Base-by-base conservation (phyloP, 2,797 vertebrate genomes). In the Aeoliscus strigatus region DNA sequence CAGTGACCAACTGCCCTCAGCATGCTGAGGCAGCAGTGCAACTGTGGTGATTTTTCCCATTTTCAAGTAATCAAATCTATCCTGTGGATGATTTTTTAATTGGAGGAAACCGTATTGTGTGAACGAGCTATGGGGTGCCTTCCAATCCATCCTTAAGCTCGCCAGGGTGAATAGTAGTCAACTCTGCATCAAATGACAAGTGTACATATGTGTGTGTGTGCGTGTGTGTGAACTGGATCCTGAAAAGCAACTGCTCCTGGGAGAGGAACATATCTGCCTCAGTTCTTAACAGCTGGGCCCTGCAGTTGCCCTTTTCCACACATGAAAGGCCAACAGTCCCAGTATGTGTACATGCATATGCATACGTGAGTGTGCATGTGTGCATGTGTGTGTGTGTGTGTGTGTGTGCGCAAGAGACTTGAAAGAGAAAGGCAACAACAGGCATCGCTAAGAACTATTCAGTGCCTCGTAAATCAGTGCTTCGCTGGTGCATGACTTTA, bases 321-420 rank as follows among this genome's bases (percentile, higher is more conserved):
- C 79, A 84, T 85, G 72, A 86, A 85, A 86, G 84, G 61, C 49
- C 66, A 67, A 61, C 73, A 73, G 76, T 62, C 65, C 29, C 60
- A n/a, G 50, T 39, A 34, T 69, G 60, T 44, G 42, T 29, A 21
- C 41, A 41, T 56, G 44, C 42, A 43, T 14, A 27, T 39, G 33
- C 31, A n/a, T n/a, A n/a, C n/a, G n/a, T n/a, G n/a, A n/a, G 39
- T 49, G 26, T 60, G 52, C 32, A 44, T 21, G 39, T 40, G 18
- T 21, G 18, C 6, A 21, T 6, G 6, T 21, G 6, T 6, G 17
- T 47, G 52, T 57, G 41, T 51, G 46, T 63, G 41, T 38, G 49
- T 60, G 37, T 53, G 40, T 41, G 50, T 61, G 56, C 46, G 21
- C 18, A 54, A 29, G 40, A 49, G 50, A 82, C 77, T 80, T 82